Percentiles rank a stretch among this genome's conserved stretches.
Evolutionary conservation across 92 coral and sea anemone genomes (phyloP).

Genomic region (Zoanthus solanderi): DNA sequence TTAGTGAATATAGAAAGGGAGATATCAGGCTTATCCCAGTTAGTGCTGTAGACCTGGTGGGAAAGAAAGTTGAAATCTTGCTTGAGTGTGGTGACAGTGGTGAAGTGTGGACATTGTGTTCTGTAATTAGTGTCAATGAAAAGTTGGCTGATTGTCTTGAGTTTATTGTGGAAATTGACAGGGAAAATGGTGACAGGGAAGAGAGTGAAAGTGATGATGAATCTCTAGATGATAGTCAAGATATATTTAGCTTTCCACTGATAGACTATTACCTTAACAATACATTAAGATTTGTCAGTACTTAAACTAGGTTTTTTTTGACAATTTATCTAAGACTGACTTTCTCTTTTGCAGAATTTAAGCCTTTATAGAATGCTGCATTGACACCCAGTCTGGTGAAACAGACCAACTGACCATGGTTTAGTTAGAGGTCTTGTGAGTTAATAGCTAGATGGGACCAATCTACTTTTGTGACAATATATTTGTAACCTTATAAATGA

Average conservation of each 20-base stretch:
- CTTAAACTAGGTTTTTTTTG: not conserved
- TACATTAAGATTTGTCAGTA: not conserved
- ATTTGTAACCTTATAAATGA: slow-evolving; percentile 2
- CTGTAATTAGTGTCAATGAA: slow-evolving; percentile 6
- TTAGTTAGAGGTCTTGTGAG: not conserved
- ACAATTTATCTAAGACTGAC: not conserved
- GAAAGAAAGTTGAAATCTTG: slow-evolving; percentile 23
- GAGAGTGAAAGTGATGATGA: slow-evolving; percentile 7
- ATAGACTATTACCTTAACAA: slow-evolving; percentile 21
- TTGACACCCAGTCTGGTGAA: slow-evolving; percentile 3
- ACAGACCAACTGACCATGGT: slow-evolving; percentile 36
- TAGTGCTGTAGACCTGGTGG: not conserved
- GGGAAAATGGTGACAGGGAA: not conserved
- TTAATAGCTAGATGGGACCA: slow-evolving; percentile 17
- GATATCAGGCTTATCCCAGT: not conserved
- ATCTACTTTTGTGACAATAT: not conserved
- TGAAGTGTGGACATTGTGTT: slow-evolving; percentile 6
- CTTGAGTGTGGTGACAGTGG: not conserved
- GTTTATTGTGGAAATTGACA: slow-evolving; percentile 4
- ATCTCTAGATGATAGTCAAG: not conserved
- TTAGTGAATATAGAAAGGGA: not conserved
- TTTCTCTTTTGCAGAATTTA: slow-evolving; percentile 1
- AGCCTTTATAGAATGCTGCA: not conserved
- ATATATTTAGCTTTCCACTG: slow-evolving; percentile 9
- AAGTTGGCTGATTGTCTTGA: not conserved